phyloP scores from a whole-genome alignment of 2,888 invertebrate species.

The Cephus runcator region DNA sequence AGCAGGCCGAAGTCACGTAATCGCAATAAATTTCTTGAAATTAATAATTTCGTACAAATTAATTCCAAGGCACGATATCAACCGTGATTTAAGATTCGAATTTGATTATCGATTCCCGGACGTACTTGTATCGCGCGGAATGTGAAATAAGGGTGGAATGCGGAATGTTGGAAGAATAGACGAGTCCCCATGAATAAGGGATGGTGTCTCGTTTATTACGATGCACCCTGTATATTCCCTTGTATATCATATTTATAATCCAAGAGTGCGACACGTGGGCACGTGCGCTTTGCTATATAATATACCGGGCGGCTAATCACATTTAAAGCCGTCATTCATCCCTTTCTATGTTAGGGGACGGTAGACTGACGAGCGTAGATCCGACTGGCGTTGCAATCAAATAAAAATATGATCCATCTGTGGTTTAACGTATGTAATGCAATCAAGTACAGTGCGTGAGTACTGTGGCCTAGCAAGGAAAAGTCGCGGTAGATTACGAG shows the following conservation, averaged over 20 bases:
- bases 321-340: conserved; percentile 46
- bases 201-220: conserved; percentile 28
- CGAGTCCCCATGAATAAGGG: background rate
- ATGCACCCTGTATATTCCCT: conserved; percentile 28
- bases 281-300: conserved; percentile 52
- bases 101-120: background rate
- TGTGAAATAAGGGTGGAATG: background rate
- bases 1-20: background rate
- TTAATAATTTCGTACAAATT: background rate
- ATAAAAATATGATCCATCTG: conserved; percentile 46
- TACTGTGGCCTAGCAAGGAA: background rate
- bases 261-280: conserved; percentile 57
- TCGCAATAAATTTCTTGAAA: background rate
- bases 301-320: conserved; percentile 49
- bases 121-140: background rate
- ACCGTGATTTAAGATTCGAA: background rate
- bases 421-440: conserved; percentile 23
- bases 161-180: background rate
- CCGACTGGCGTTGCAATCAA: conserved; percentile 44
- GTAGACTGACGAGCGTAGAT: conserved; percentile 17
- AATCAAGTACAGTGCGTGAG: conserved; percentile 9
- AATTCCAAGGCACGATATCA: background rate
- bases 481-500: background rate
- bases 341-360: conserved; percentile 24
- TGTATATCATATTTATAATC: conserved; percentile 64